Conservation (phyloP, 1,140 invertebrate genomes). For the Helicorthomorpha holstii region DNA sequence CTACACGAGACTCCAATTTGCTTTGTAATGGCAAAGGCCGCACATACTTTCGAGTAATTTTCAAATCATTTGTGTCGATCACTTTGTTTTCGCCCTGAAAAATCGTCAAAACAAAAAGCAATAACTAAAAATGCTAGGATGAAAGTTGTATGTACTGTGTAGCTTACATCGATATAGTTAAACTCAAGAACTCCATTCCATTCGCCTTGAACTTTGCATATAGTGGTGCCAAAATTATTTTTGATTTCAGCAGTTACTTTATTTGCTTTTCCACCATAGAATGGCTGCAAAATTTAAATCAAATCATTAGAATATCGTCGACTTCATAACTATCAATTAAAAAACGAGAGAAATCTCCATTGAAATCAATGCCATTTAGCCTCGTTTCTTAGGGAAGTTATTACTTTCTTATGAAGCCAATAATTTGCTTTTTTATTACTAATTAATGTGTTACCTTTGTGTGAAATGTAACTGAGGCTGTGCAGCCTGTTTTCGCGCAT, state of each 20-base stretch:
- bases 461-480: constrained; percentile 29
- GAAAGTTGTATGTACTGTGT: background rate
- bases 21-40: constrained; percentile 24
- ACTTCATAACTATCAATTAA: background rate
- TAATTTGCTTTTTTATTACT: constrained; percentile 6
- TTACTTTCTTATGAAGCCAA: constrained; percentile 4
- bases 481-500: constrained; percentile 24
- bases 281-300: constrained; percentile 23
- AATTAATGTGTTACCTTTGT: constrained; percentile 34
- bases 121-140: constrained; percentile 1
- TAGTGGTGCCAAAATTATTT: constrained; percentile 21
- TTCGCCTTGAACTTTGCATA: constrained; percentile 33
- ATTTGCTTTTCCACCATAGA: constrained; percentile 33
- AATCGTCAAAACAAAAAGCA: constrained; percentile 8
- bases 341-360: too few species aligned
- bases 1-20: constrained; percentile 29
- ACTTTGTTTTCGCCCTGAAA: constrained; percentile 9
- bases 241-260: constrained; percentile 29
- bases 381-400: background rate
- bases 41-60: constrained; percentile 30
- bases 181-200: constrained; percentile 34
- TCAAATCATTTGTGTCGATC: constrained; percentile 31
- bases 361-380: too few species aligned
- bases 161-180: constrained; percentile 23
- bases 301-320: too few species aligned